Base-by-base conservation (phyloP, 2,113 vertebrate species). In the Ictalurus punctatus region DNA sequence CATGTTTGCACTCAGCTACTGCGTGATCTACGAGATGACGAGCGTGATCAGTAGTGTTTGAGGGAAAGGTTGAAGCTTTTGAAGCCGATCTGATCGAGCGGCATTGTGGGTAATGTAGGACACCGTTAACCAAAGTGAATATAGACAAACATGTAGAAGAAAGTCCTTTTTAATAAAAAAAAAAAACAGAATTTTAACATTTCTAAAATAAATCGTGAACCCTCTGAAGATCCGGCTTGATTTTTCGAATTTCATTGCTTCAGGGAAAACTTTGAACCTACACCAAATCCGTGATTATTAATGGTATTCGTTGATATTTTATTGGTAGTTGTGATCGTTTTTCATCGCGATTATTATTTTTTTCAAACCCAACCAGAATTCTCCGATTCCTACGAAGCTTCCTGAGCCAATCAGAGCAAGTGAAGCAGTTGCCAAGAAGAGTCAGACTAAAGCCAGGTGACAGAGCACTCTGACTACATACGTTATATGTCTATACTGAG, bases 391-490 rank as follows among this genome's bases (percentile, higher is more conserved):
- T 88, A 86, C 96, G 90, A 99, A 98, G 92, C 98, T 99, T 89
- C 97, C 98, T 74, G 98, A 99, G 89, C 98, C 98, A 21, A 96
- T 99, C 90, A 97, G 96, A 97, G 97, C 97, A 48, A 99, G 98
- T 86, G 98, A 99, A 94, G 98, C 98, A 89, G 97, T 98, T 93
- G 97, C 97, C 90, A 99, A 98, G 96, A 99, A 99, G 95, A 99
- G 95, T 94, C 98, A 98, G 89, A 97, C 96, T 89, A 99, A 99
- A 97, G 96, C 98, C 94, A 98, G 98, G 98, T 99, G 91, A 96
- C 94, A 87, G 37, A 74, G 34, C 30, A 34, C 67, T 13, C 67
- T 0, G 67, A 34, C 65, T 78, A 14, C 44, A 25, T 40, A 8
- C 48, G 1, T 52, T 52, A 52, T 81, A 30, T 30, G 1, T 30